Conservation (phyloP, 2,113 vertebrate species). For the Cnemophilus loriae region DNA sequence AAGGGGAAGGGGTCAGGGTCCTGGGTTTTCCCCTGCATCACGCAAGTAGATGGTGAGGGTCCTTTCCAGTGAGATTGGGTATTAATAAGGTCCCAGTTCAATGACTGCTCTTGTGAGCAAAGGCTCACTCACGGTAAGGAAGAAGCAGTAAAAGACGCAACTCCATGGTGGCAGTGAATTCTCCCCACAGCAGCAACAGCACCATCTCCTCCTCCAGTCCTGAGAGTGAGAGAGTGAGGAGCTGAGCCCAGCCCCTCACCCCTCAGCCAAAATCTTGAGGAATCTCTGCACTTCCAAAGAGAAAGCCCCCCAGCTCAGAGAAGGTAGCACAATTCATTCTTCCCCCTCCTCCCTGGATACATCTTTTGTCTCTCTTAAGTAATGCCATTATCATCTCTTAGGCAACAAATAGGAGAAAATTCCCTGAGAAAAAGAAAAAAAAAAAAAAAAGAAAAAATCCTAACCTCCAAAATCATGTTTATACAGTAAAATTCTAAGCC, state of each 20-base stretch:
- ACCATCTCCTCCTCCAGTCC: not conserved
- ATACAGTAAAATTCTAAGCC: not conserved
- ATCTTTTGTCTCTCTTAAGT: not conserved
- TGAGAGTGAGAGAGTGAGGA: rapidly evolving
- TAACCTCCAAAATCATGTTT: not conserved
- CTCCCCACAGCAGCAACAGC: no score
- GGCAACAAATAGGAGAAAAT: not conserved
- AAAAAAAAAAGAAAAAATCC: not conserved
- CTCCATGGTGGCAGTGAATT: rapidly evolving
- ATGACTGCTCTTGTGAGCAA: rapidly evolving
- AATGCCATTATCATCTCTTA: not conserved
- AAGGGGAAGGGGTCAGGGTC: not conserved
- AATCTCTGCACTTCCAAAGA: not conserved
- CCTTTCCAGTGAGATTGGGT: not conserved
- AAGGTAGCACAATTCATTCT: not conserved
- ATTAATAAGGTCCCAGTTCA: not conserved
- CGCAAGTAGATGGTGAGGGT: not conserved
- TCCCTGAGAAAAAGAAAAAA: not conserved
- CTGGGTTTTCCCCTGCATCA: not conserved
- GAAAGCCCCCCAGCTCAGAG: not conserved
- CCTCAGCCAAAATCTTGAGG: rapidly evolving
- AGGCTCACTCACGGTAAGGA: not conserved
- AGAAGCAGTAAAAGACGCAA: not conserved
- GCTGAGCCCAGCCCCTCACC: not conserved
- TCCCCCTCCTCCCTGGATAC: not conserved